phyloP scores from a whole-genome alignment of 2,113 vertebrate genomes.

The Thamnophis sirtalis region DNA sequence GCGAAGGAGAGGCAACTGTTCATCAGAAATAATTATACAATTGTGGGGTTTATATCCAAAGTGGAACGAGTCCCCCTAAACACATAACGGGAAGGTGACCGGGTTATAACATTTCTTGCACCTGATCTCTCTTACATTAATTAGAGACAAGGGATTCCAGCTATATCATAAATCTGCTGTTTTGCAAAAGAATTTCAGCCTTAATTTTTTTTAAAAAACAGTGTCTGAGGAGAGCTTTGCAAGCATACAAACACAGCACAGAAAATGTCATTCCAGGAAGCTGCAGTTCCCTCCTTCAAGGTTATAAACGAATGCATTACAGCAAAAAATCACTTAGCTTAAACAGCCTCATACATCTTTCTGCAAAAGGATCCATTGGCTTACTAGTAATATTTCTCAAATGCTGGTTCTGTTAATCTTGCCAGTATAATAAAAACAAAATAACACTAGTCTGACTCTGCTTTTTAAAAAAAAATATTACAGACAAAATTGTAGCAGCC shows the following conservation, averaged over 20 bases:
- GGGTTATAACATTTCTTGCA: constrained; percentile 74
- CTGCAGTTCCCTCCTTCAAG: constrained; percentile 51
- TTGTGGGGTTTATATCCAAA: constrained; percentile 68
- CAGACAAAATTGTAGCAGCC: neutral
- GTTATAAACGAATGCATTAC: constrained; percentile 58
- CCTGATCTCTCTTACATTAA: constrained; percentile 69
- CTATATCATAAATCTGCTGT: constrained; percentile 72
- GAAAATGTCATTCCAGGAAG: constrained; percentile 57
- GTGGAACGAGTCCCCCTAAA: constrained; percentile 74
- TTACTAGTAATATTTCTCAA: constrained; percentile 55
- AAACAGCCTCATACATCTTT: constrained; percentile 58
- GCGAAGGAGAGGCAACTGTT: constrained; percentile 68
- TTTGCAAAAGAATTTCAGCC: constrained; percentile 64
- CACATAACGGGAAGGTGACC: constrained; percentile 72
- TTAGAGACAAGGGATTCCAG: constrained; percentile 71
- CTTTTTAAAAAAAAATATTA: neutral
- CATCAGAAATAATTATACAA: constrained; percentile 72
- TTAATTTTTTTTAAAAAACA: constrained; percentile 44
- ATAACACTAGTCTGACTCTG: constrained; percentile 27
- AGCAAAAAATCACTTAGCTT: constrained; percentile 60
- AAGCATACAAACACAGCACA: constrained; percentile 60
- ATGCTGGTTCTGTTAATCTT: constrained; percentile 61
- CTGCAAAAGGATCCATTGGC: constrained; percentile 65
- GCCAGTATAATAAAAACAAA: constrained; percentile 45
- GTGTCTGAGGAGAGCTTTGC: constrained; percentile 56